Evolutionary conservation across 1,140 invertebrate species (phyloP), one percentile per base, ranked within the genome.

Genomic region (Trichoplusia ni): DNA sequence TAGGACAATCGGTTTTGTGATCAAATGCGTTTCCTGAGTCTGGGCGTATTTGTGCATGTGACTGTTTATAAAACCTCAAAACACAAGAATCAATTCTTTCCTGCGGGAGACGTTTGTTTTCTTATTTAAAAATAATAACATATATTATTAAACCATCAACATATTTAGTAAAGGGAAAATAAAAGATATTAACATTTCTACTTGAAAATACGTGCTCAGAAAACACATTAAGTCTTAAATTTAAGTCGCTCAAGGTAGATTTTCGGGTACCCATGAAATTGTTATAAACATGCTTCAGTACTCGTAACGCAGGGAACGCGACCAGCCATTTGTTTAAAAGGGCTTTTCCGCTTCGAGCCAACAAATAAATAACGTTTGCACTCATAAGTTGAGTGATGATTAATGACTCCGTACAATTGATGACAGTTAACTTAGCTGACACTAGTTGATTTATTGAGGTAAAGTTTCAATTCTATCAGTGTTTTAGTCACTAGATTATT

Each of bases 271-370:
- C 54, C 54, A 58, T 58, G 25, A 47, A 60, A 69, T 56, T 61
- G 47, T 54, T 64, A 60, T 60, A 53, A 66, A 60, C 40, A 63
- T 51, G 53, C 18, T 49, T 31, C 53, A 49, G 16, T 42, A 42
- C 16, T 42, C 62, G 53, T 64, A 60, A 56, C 47, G 18, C 29
- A 56, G 29, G 29, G 53, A 44, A 53, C 25, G 67, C 38, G 47
- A 58, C 23, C 58, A 54, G 47, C 47, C 61, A 60, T 69, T 69
- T 64, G 49, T 69, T 49, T 37, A 21, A 56, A 65, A 35, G 37
- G 42, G 29, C 23, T 62, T 42, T 65, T 65, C 63, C 54, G 42
- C 35, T 59, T 21, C 9, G 63, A 23, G 23, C 63, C 38, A 37
- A 19, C 37, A 25, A 58, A 29, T 42, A 44, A 29, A 58, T 29